A percentile compares a stretch with the other conserved stretches of the same genome.
Conservation (phyloP, 2,888 invertebrate species). For the Drosophila stalkeri region DNA sequence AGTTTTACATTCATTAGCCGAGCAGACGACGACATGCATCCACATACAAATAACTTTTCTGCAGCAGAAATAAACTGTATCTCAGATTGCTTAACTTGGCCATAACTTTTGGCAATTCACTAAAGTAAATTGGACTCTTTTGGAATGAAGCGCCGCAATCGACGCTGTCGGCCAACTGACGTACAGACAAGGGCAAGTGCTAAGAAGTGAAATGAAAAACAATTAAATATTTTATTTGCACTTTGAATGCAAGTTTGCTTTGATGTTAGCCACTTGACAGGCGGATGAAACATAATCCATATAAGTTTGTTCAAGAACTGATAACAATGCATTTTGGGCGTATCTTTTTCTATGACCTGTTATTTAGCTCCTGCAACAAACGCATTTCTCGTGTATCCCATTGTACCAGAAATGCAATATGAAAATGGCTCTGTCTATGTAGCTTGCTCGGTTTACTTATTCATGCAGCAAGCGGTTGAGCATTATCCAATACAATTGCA, state of each 20-base stretch:
- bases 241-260: slow-evolving; percentile 45
- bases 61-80: slow-evolving; percentile 22
- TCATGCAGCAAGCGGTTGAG: slow-evolving; percentile 45
- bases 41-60: slow-evolving; percentile 4
- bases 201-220: slow-evolving; percentile 60
- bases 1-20: slow-evolving; percentile 56
- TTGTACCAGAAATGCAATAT: slow-evolving; percentile 55
- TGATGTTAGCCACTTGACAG: slow-evolving; percentile 28
- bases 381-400: slow-evolving; percentile 27
- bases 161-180: slow-evolving; percentile 28
- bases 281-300: slow-evolving; percentile 31
- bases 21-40: slow-evolving; percentile 8
- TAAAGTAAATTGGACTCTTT: slow-evolving; percentile 50
- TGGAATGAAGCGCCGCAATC: slow-evolving; percentile 14
- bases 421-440: slow-evolving; percentile 36
- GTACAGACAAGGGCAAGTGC: slow-evolving; percentile 24
- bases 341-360: background rate
- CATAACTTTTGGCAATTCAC: slow-evolving; percentile 53
- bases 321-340: slow-evolving; percentile 18
- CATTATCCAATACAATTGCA: slow-evolving; percentile 19
- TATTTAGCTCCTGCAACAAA: slow-evolving; percentile 27
- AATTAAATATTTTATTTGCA: slow-evolving; percentile 73
- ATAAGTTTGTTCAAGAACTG: slow-evolving; percentile 20
- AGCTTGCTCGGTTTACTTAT: slow-evolving; percentile 54
- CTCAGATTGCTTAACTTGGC: slow-evolving; percentile 1